Base-by-base conservation (phyloP, 2,888 invertebrate species). In the Chrysolina haemoptera region DNA sequence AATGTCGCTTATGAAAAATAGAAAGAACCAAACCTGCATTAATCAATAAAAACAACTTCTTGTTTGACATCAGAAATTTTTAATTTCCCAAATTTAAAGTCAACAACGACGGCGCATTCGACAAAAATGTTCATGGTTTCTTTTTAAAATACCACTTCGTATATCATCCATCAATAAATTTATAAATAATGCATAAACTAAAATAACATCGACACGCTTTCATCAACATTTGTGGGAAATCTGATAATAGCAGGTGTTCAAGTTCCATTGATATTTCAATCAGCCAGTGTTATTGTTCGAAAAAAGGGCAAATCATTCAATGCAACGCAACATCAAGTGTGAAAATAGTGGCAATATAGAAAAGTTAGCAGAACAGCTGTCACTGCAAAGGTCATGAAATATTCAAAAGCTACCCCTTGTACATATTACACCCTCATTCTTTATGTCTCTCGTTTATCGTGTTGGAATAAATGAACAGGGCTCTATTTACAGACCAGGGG, bases 341-440 rank as follows among this genome's bases (percentile, higher is more conserved):
- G 79, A 81, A 82, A 82, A 81, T 82, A 80, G 79, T 78, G 77
- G 80, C 78, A 78, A 82, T 82, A 80, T 78, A 81, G 83, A 83
- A 80, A 82, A 82, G 80, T 84, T 83, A 81, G 78, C 76, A 73
- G 77, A 84, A 84, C 85, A 84, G 85, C 83, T 85, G 85, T 84
- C 84, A 81, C 82, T 79, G 77, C 68, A 76, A 70, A 80, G 81
- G 81, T 81, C 82, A 84, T 85, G 84, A 85, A 85, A 85, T 82
- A 85, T 85, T 85, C 85, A 85, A 77, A 78, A 76, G 74, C 81
- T 72, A 78, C 84, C 85, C 83, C 82, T 79, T 80, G 82, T 83
- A 82, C 85, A 82, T 81, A 83, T 84, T 84, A 84, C 85, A 85
- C 84, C 83, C 84, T 82, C 82, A 80, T 83, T 83, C 84, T 84